Percentiles rank a stretch among this genome's conserved stretches.
These are phyloP conservation scores for Ivindomyrus marchei DNA, from an alignment of 2,113 vertebrate species.

Conservation along the genomic window DNA sequence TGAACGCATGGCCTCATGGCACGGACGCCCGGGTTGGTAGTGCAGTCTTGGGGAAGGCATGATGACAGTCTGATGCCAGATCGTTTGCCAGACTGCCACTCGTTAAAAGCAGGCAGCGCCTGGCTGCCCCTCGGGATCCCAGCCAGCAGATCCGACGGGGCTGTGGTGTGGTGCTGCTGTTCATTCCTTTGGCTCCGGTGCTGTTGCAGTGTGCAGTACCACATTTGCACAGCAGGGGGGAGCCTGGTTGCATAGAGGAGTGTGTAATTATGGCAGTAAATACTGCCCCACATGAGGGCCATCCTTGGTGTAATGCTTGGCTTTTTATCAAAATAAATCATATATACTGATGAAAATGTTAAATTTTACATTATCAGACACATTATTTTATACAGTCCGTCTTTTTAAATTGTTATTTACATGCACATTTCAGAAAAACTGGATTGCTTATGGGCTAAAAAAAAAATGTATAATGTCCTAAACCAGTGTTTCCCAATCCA, in stretches of 20 bases:
- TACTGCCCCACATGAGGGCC: not conserved
- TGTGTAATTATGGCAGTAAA: not conserved
- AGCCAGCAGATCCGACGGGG: not conserved
- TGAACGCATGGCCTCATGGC: not conserved
- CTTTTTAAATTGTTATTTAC: not conserved
- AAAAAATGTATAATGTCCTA: not conserved
- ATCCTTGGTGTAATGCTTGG: not conserved
- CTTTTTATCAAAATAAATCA: not conserved
- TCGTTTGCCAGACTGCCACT: not conserved
- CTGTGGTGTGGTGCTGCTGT: not conserved
- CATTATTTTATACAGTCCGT: not conserved
- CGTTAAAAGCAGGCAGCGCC: not conserved
- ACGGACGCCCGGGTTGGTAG: not conserved
- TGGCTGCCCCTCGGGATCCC: not conserved
- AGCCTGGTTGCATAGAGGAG: not conserved
- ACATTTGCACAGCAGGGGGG: not conserved
- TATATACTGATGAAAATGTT: not conserved
- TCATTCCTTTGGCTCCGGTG: not conserved
- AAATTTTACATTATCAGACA: not conserved
- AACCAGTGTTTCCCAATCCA: too few relatives aligned
- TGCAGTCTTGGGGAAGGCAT: not conserved
- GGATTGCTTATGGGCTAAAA: not conserved
- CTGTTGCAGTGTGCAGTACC: not conserved
- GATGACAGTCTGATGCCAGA: slow-evolving; percentile 13
- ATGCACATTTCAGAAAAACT: not conserved